Percentiles rank a stretch among this genome's conserved stretches.
These are phyloP conservation scores for Theretra japonica DNA, from an alignment of 2,888 invertebrate genomes.

Conservation along the genomic window DNA sequence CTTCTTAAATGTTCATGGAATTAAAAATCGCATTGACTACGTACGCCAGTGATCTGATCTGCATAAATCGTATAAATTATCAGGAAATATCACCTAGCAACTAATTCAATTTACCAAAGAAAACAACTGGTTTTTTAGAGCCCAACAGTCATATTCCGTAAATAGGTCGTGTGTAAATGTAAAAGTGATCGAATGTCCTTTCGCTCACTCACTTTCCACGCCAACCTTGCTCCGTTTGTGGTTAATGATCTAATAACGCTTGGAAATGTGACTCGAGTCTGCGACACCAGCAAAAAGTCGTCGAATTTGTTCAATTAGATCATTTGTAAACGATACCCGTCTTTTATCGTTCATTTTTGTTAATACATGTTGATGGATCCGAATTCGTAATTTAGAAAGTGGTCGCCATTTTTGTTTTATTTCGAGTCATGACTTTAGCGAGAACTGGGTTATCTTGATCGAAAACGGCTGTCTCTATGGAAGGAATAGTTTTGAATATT, in stretches of 20 bases:
- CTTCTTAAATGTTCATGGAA: too few relatives aligned
- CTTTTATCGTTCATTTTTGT: not conserved
- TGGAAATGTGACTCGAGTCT: conserved; percentile 28
- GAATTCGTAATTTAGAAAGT: conserved; percentile 8
- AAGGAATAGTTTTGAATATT: conserved; percentile 1
- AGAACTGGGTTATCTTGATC: conserved; percentile 1
- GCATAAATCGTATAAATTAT: not conserved
- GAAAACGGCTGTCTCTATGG: not conserved
- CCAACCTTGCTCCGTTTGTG: conserved; percentile 32
- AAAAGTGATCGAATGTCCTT: conserved; percentile 31
- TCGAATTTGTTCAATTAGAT: conserved; percentile 7
- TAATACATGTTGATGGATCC: not conserved
- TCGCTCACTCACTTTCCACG: conserved; percentile 30
- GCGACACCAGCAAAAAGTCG: conserved; percentile 9
- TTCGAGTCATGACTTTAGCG: not conserved
- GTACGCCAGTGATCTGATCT: not conserved
- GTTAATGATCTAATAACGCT: conserved; percentile 33
- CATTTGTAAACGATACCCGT: conserved; percentile 12
- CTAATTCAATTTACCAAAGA: conserved; percentile 6
- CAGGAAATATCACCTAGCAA: conserved; percentile 12
- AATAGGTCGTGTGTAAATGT: conserved; percentile 21
- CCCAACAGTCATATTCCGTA: conserved; percentile 14
- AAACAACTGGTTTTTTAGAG: not conserved
- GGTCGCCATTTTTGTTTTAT: conserved; percentile 1
- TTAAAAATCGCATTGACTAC: not conserved